These are phyloP conservation scores for Drosophila paulistorum DNA, from an alignment of 1,140 invertebrate genomes.

Conservation along the genomic window DNA sequence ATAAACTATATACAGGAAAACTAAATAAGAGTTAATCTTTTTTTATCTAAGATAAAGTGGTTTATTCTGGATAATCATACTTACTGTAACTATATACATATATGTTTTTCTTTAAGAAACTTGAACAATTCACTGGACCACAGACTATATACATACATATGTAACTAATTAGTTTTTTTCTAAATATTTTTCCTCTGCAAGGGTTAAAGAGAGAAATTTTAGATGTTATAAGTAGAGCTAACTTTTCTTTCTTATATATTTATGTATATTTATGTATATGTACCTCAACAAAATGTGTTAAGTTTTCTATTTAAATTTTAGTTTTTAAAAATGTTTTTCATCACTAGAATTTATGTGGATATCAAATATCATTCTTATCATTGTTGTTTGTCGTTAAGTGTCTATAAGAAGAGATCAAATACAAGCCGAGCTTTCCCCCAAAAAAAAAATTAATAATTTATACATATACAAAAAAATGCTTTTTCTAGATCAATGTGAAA, in stretches of 20 bases:
- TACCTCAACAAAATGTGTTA: constrained; percentile 10
- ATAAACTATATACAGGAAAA: no score
- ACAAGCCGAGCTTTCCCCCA: constrained; percentile 53
- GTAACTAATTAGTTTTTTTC: no score
- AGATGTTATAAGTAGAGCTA: not conserved
- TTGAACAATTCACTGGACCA: no score
- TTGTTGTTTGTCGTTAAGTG: constrained; percentile 70
- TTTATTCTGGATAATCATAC: not conserved
- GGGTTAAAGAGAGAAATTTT: not conserved
- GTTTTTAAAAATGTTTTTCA: constrained; percentile 39
- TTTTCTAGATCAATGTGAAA: constrained; percentile 57
- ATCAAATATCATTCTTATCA: constrained; percentile 81
- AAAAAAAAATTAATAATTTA: constrained; percentile 16
- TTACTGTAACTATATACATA: no score
- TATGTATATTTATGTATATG: not conserved
- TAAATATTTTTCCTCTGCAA: not conserved
- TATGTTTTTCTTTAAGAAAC: no score
- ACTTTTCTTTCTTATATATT: not conserved
- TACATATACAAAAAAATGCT: constrained; percentile 58
- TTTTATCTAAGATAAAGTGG: not conserved
- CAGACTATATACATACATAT: no score
- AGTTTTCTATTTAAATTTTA: constrained; percentile 14
- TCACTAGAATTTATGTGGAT: constrained; percentile 71
- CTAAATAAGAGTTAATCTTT: no score
- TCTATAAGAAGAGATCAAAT: constrained; percentile 25